These are phyloP conservation scores for Zaprionus inermis DNA, from an alignment of 1,140 invertebrate species.

Conservation along the genomic window DNA sequence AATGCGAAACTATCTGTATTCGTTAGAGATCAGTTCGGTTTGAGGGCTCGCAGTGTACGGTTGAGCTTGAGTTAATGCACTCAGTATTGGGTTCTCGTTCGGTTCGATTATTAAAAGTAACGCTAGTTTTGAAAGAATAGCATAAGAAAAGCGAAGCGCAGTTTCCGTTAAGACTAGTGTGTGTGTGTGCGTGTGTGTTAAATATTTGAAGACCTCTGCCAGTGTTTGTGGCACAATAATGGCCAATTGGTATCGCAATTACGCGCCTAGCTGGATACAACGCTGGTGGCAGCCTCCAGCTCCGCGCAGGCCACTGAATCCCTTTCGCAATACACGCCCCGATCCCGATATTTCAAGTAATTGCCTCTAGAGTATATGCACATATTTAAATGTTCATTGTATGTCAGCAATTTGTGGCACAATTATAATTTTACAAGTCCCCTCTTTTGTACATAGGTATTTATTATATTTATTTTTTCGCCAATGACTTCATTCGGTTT, in stretches of 20 bases:
- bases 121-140: conserved; percentile 26
- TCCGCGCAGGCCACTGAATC: conserved; percentile 60
- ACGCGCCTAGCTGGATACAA: conserved; percentile 72
- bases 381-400: conserved; percentile 21
- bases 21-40: conserved; percentile 62
- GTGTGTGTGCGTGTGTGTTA: background rate
- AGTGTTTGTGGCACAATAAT: conserved; percentile 34
- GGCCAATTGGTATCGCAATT: conserved; percentile 72
- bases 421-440: conserved; percentile 27
- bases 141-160: conserved; percentile 42
- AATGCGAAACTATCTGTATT: conserved; percentile 45
- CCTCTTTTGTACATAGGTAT: conserved; percentile 16
- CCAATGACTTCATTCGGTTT: conserved; percentile 47
- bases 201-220: background rate
- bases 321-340: conserved; percentile 69
- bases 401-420: conserved; percentile 9
- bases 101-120: conserved; percentile 10
- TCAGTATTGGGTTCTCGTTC: background rate
- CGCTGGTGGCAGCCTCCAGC: conserved; percentile 61
- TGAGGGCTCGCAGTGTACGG: conserved; percentile 54
- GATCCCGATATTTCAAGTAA: conserved; percentile 69
- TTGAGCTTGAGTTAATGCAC: conserved; percentile 22
- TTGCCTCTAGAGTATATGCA: conserved; percentile 20
- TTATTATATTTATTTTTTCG: conserved; percentile 41
- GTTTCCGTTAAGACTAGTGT: conserved; percentile 54